Percentiles rank a stretch among this genome's conserved stretches.
Conservation (phyloP, 1,140 invertebrate species). For the Hypothenemus hampei region DNA sequence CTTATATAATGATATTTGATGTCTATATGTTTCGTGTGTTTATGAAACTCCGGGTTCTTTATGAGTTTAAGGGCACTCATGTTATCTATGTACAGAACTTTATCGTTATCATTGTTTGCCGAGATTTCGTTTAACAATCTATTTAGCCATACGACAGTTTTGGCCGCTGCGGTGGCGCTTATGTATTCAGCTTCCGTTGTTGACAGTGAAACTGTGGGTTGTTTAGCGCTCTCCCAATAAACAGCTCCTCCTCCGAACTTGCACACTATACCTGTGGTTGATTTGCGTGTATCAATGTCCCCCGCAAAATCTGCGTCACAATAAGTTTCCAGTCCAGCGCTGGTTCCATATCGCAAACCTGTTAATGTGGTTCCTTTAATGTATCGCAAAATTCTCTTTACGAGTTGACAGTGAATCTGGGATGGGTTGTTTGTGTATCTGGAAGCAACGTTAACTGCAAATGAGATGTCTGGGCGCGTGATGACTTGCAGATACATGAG, state of each 20-base stretch:
- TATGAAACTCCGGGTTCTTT: constrained; percentile 44
- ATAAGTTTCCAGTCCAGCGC: background rate
- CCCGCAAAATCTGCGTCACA: constrained; percentile 41
- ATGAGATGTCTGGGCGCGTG: too few relatives aligned
- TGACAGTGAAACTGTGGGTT: constrained; percentile 38
- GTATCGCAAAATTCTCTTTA: constrained; percentile 21
- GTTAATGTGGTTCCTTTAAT: background rate
- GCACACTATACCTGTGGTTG: constrained; percentile 38
- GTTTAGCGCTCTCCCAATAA: constrained; percentile 43
- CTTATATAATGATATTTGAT: constrained; percentile 31
- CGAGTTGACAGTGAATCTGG: constrained; percentile 38
- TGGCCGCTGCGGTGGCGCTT: constrained; percentile 33
- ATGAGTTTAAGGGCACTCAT: constrained; percentile 41
- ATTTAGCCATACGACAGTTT: constrained; percentile 38
- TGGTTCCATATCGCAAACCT: background rate
- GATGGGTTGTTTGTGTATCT: constrained; percentile 40
- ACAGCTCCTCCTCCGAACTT: constrained; percentile 35
- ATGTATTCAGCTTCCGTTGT: too few relatives aligned
- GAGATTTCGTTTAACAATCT: constrained; percentile 36
- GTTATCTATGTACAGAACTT: constrained; percentile 23
- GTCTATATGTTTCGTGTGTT: constrained; percentile 40
- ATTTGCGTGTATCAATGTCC: constrained; percentile 37
- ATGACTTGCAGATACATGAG: too few relatives aligned
- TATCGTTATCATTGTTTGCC: background rate
- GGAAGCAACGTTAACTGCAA: too few relatives aligned